Evolutionary conservation across 2,888 invertebrate genomes (phyloP), one percentile per base, ranked within the genome.

Genomic region (Hydropsyche betteni): DNA sequence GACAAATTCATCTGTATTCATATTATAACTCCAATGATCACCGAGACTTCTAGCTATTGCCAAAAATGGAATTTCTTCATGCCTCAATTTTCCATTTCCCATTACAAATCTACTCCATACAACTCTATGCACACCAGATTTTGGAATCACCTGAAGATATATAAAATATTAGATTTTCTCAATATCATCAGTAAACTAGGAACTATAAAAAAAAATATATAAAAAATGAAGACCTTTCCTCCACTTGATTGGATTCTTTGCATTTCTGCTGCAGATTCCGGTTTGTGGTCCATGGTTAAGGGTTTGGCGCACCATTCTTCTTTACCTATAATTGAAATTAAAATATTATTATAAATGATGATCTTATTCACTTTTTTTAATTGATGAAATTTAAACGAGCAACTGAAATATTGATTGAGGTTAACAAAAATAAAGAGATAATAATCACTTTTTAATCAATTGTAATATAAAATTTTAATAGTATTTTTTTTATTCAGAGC

Each of bases 11-110:
- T 97, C 93, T 80, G 92, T 91, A 76, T 92, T 91, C 1, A 94
- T 93, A 86, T 98, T 98, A 84, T 97, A 98, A 81, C 98, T 98
- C 99, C 99, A 99, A 14, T 99, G 88, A 85, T 99, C 99, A 69
- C 98, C 99, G 68, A 99, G 86, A 52, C 98, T 96, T 81, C 99
- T 89, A 0, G 99, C 98, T 12, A 99, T 98, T 0, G 99, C 98
- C 80, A 99, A 86, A 83, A 98, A 98, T 0, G 98, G 97, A 81
- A 98, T 96, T 84, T 95, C 95, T 84, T 97, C 97, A 82, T 95
- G 82, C 81, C 79, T 74, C 50, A 74, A 34, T 7, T 75, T 0
- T 97, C 97, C 81, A 98, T 89, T 84, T 96, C 96, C 99, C 98
- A 99, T 0, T 82, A 93, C 92, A 0, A 98, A 97, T 81, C 99